Base-by-base conservation (phyloP, 2,113 vertebrate genomes). In the Leptobrachium leishanense region DNA sequence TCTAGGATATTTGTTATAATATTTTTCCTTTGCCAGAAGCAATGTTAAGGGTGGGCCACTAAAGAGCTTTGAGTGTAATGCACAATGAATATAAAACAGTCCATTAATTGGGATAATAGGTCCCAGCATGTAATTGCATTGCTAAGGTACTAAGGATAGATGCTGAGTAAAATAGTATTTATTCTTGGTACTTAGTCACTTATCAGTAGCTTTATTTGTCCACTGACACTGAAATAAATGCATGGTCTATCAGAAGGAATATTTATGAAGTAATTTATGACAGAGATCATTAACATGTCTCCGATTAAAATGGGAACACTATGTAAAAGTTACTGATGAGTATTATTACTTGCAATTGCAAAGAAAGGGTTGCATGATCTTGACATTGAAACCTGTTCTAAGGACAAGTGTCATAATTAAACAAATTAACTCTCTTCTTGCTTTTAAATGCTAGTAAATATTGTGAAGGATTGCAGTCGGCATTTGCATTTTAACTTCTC, bases 31-130 rank as follows among this genome's bases (percentile, higher is more conserved):
- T 88, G 87, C 88, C 88, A 88, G 76, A 86, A 89, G 88, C 85
- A 87, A 90, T 84, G 81, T 84, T 87, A 90, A 90, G 87, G 82
- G 89, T 85, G 87, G 82, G 73, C 82, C 86, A 90, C 90, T 84
- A 88, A 92, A 91, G 86, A 84, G 84, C 90, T 93, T 89, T 85
- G 87, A 88, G 84, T 88, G 88, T 86, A 92, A 89, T 89, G 88
- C 89, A 89, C 82, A 87, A 82, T 88, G 90, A 94, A 92, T 94
- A 92, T 94, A 94, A 94, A 94, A 93, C 91, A 94, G 90, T 90
- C 87, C 91, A 93, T 94, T 95, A 94, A 94, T 93, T 94, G 92
- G 90, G 90, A 94, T 95, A 95, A 94, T 94, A 92, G 92, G 85
- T 89, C 91, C 87, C 90, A 87, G 87, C 89, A 92, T 92, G 91